Evolutionary conservation across 2,113 vertebrate genomes (phyloP).

Genomic region (Desmodus rotundus): DNA sequence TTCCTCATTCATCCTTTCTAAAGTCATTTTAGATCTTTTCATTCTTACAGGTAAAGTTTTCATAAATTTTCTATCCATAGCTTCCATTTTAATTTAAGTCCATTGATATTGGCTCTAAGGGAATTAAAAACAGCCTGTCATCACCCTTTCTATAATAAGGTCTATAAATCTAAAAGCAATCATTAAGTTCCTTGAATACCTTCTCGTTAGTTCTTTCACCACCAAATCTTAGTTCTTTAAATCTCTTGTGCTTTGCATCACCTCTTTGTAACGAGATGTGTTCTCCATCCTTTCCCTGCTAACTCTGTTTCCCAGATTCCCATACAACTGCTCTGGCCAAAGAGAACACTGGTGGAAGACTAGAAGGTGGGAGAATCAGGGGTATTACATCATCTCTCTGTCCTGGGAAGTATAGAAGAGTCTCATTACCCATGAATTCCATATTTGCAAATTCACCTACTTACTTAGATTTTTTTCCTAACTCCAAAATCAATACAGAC

Average conservation of each 20-base stretch:
- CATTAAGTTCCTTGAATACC: background rate
- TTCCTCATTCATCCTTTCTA: background rate
- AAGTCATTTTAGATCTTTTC: conserved; percentile 1
- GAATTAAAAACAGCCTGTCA: conserved; percentile 27
- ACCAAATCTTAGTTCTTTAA: background rate
- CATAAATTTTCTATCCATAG: background rate
- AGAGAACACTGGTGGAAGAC: background rate
- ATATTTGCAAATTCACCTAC: background rate
- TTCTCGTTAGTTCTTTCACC: background rate
- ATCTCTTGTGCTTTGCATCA: background rate
- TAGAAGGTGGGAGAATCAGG: background rate
- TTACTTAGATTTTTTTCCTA: background rate
- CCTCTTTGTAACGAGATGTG: background rate
- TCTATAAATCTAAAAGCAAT: background rate
- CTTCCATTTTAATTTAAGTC: conserved; percentile 1
- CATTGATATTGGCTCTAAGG: background rate
- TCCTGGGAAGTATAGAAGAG: background rate
- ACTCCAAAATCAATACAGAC: background rate
- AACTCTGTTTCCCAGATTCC: background rate
- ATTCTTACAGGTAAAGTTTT: background rate
- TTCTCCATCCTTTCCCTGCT: background rate
- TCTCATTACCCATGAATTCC: background rate
- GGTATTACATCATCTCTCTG: background rate
- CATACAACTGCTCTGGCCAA: background rate
- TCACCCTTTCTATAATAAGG: background rate